Percentiles rank a stretch among this genome's conserved stretches.
Conservation (phyloP, 1,140 invertebrate species). For the Sarcophaga peregrina region DNA sequence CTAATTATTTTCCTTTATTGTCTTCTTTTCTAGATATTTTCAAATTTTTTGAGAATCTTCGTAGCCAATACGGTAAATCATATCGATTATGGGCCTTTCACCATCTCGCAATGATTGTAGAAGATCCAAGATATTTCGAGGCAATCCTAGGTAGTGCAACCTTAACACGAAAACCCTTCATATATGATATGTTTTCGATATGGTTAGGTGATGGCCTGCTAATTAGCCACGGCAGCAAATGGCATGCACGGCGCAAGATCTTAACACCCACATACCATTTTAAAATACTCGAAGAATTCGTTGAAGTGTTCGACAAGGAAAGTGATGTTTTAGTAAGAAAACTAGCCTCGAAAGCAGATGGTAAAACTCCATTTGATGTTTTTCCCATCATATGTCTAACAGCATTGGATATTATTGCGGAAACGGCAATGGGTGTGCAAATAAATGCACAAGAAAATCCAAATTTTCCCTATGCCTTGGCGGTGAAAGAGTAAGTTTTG, state of each 20-base stretch:
- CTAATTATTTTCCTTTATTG: background rate
- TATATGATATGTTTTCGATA: conserved; percentile 57
- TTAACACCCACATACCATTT: conserved; percentile 88
- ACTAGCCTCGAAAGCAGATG: conserved; percentile 60
- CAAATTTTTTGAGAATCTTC: conserved; percentile 70
- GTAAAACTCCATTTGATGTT: conserved; percentile 37
- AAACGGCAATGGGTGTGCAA: conserved; percentile 83
- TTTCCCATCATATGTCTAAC: conserved; percentile 30
- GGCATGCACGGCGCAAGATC: conserved; percentile 79
- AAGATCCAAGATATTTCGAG: conserved; percentile 58
- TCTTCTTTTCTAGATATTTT: conserved; percentile 71
- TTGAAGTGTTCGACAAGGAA: conserved; percentile 77
- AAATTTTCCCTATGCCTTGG: conserved; percentile 76
- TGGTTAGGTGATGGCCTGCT: conserved; percentile 62
- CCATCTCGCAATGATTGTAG: conserved; percentile 32
- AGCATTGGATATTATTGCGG: conserved; percentile 55
- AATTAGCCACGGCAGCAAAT: conserved; percentile 72
- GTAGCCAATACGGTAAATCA: conserved; percentile 70
- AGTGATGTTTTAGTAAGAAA: conserved; percentile 68
- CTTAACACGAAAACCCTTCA: conserved; percentile 43
- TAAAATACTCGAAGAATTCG: conserved; percentile 82
- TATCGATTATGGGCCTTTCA: conserved; percentile 72
- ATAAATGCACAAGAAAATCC: conserved; percentile 76
- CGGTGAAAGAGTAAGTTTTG: conserved; percentile 72
- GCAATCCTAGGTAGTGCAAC: conserved; percentile 38